phyloP scores from a whole-genome alignment of 2,888 invertebrate genomes.

The Athripsodes cinereus region DNA sequence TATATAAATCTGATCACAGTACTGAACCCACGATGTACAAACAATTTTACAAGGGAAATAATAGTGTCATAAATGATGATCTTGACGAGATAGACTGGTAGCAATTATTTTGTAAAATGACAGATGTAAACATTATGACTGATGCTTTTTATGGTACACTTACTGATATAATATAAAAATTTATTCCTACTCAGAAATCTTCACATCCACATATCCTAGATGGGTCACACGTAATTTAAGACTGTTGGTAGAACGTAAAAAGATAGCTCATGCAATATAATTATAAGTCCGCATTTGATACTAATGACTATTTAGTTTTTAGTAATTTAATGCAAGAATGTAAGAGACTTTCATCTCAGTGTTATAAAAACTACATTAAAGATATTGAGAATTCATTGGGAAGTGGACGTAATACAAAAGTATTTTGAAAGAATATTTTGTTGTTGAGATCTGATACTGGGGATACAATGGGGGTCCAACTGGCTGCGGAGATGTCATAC shows the following conservation, averaged over 20 bases:
- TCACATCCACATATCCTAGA: background rate
- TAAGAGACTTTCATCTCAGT: background rate
- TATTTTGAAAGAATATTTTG: background rate
- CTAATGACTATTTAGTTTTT: no score
- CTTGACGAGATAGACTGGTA: no score
- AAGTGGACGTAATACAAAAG: no score
- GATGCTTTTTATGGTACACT: no score
- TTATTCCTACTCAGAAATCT: no score
- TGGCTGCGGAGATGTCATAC: background rate
- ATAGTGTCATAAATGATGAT: no score
- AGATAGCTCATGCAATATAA: background rate
- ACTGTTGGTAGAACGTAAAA: background rate
- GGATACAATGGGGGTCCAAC: background rate
- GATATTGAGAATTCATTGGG: background rate
- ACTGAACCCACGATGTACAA: no score
- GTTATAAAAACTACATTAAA: background rate
- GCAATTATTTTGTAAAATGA: no score
- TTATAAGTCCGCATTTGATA: background rate
- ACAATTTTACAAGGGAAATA: no score
- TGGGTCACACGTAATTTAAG: background rate
- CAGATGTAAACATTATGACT: no score
- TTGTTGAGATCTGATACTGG: background rate
- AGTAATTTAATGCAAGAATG: no score
- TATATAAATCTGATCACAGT: no score
- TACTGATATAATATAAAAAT: constrained; percentile 6